These are phyloP conservation scores for Parelbella ahira DNA, from an alignment of 2,888 invertebrate species.

Conservation along the genomic window DNA sequence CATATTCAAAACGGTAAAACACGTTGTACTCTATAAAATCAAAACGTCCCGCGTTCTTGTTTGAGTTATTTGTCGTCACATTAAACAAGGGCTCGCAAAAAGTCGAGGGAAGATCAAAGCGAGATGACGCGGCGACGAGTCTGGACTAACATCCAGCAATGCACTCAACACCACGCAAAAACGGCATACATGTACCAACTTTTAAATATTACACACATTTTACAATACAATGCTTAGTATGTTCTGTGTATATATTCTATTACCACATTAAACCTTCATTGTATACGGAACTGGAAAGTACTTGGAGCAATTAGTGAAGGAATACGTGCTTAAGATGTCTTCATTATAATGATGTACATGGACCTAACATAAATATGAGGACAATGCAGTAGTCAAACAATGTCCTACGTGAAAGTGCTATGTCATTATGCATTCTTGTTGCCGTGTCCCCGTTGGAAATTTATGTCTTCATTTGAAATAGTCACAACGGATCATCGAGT, in stretches of 20 bases:
- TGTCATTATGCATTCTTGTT: slow-evolving; percentile 46
- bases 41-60: slow-evolving; percentile 65
- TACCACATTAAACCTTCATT: slow-evolving; percentile 18
- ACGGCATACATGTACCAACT: slow-evolving; percentile 32
- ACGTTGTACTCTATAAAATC: slow-evolving; percentile 61
- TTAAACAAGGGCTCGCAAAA: slow-evolving; percentile 74
- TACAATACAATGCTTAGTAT: slow-evolving; percentile 33
- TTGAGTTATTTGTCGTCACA: slow-evolving; percentile 78
- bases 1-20: slow-evolving; percentile 60
- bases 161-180: slow-evolving; percentile 42
- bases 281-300: slow-evolving; percentile 21
- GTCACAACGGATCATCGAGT: slow-evolving; percentile 12
- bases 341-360: slow-evolving; percentile 32
- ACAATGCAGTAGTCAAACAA: slow-evolving; percentile 49
- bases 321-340: slow-evolving; percentile 5
- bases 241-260: slow-evolving; percentile 22
- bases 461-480: slow-evolving; percentile 33
- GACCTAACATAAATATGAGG: slow-evolving; percentile 47
- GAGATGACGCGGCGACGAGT: slow-evolving; percentile 56
- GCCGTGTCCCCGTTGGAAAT: slow-evolving; percentile 33
- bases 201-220: slow-evolving; percentile 32
- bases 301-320: slow-evolving; percentile 4
- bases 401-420: slow-evolving; percentile 39
- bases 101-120: slow-evolving; percentile 70
- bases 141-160: slow-evolving; percentile 66